Percentiles rank a stretch among this genome's conserved stretches.
Conservation (phyloP, 2,888 invertebrate species). For the Oscheius myriophilus region DNA sequence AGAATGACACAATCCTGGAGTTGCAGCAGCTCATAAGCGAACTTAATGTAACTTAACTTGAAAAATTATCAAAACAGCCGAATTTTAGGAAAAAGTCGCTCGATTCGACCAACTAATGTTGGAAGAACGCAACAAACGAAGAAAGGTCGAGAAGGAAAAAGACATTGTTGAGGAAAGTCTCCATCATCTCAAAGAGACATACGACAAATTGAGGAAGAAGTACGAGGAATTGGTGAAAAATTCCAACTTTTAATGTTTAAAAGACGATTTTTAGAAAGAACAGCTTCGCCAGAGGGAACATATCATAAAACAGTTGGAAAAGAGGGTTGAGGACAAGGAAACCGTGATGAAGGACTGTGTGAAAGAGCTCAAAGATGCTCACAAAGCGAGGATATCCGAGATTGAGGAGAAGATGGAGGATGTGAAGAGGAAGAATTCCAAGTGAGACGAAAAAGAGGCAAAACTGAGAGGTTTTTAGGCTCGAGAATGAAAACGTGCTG, state of each 20-base stretch:
- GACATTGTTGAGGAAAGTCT: slow-evolving; percentile 48
- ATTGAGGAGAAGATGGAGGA: slow-evolving; percentile 58
- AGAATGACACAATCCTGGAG: slow-evolving; percentile 57
- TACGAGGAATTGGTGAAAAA: slow-evolving; percentile 50
- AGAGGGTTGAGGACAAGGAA: slow-evolving; percentile 64
- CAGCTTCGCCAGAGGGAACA: slow-evolving; percentile 57
- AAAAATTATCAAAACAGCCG: background rate
- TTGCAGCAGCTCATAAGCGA: slow-evolving; percentile 60
- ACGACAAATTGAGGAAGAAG: slow-evolving; percentile 52
- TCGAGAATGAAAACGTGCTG: slow-evolving; percentile 60
- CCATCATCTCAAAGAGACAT: slow-evolving; percentile 38
- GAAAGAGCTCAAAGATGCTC: slow-evolving; percentile 62
- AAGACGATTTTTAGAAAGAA: slow-evolving; percentile 53
- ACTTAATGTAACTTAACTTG: slow-evolving; percentile 47
- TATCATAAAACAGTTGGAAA: slow-evolving; percentile 57
- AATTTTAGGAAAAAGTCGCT: slow-evolving; percentile 48
- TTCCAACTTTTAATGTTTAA: no score
- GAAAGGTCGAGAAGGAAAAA: slow-evolving; percentile 47
- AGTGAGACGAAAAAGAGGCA: slow-evolving; percentile 17
- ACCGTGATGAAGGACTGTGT: slow-evolving; percentile 66
- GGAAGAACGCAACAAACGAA: slow-evolving; percentile 48
- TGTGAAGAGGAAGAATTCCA: slow-evolving; percentile 46
- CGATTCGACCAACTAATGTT: slow-evolving; percentile 44
- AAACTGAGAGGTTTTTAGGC: slow-evolving; percentile 26
- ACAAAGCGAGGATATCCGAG: slow-evolving; percentile 53